A percentile compares a stretch with the other conserved stretches of the same genome.
phyloP scores from a whole-genome alignment of 2,888 invertebrate species.

The Drymonia ruficornis region DNA sequence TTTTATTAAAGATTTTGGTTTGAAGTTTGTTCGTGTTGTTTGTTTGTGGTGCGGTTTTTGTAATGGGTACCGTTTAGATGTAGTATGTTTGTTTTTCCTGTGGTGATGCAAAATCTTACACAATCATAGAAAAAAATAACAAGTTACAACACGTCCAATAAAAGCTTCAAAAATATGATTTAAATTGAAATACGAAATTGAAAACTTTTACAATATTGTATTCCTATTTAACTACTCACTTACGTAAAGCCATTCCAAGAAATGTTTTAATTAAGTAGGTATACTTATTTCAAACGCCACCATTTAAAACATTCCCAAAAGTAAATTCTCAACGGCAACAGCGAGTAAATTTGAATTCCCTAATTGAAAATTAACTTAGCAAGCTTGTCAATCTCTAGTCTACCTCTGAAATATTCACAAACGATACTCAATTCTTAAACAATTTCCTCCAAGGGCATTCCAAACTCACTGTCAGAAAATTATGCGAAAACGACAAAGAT shows the following conservation, averaged over 20 bases:
- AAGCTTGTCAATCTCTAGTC: constrained; percentile 10
- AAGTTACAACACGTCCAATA: no score
- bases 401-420: constrained; percentile 14
- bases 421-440: constrained; percentile 13
- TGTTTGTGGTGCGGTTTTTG: constrained; percentile 13
- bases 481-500: constrained; percentile 23
- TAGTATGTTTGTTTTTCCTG: background rate
- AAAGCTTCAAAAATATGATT: no score
- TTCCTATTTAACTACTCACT: no score
- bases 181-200: no score
- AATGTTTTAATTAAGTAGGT: no score
- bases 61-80: background rate
- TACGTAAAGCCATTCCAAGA: no score
- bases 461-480: constrained; percentile 21
- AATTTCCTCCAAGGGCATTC: constrained; percentile 14
- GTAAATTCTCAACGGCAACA: background rate
- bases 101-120: no score
- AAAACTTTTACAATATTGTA: no score
- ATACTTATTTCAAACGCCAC: no score
- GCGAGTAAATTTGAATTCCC: constrained; percentile 8
- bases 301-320: background rate
- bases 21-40: constrained; percentile 28
- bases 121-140: no score
- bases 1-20: constrained; percentile 38
- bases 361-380: constrained; percentile 10